Base-by-base conservation (phyloP, 2,797 vertebrate genomes). In the Lophura swinhoii region DNA sequence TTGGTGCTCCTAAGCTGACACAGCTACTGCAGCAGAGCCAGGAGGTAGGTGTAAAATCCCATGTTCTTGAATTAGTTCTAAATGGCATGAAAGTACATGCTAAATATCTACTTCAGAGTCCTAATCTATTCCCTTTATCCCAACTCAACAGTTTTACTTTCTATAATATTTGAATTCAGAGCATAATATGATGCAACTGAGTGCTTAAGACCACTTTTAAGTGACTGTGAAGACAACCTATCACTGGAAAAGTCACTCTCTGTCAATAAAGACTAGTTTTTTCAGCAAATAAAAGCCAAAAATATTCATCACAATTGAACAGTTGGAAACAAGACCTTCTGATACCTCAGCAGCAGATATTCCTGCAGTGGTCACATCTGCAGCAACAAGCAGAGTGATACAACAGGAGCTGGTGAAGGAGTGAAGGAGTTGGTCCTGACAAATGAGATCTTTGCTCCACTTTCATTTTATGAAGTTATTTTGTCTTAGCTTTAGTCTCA, bases 201-300 rank as follows among this genome's bases (percentile, higher is more conserved):
- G 15, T 26, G 16, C 63, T 74, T 62, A 75, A 66, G 11, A 78
- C 23, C 7, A 49, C 80, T 91, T 94, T 46, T 33, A 93, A 92
- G 62, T 51, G 22, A 51, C 59, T 41, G 23, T 51, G 58, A 59
- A 80, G 23, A 23, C 43, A 60, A 33, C 35, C 90, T 56, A 64
- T 78, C 46, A 48, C 29, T 24, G 12, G 51, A 86, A 87, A 83
- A 88, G 80, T 21, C 29, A 69, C 60, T 91, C 13, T 83, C 33
- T 77, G 59, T 72, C 39, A 86, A 67, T 75, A 62, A 60, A 73
- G 10, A 14, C 26, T 76, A 33, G 20, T 73, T 88, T 88, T 79
- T 44, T 93, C 60, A 86, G 31, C 13, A 93, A 67, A 55, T 55
- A 82, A 64, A 85, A 89, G 26, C 69, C 43, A 80, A 84, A 87